Base-by-base conservation (phyloP, 2,113 vertebrate species). In the Philantomba maxwellii region DNA sequence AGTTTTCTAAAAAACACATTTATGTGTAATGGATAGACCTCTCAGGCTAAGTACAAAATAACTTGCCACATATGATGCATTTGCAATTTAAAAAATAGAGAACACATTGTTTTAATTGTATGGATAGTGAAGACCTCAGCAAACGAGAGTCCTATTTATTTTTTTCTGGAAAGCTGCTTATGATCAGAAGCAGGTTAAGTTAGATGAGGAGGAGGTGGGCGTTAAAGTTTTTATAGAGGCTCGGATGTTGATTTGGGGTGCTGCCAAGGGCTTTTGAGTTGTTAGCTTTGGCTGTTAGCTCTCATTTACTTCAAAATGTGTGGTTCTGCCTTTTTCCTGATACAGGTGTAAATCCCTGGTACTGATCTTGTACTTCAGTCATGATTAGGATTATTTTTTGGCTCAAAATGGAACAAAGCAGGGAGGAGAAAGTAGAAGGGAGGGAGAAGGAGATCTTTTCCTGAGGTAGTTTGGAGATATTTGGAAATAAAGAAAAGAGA, bases 331-430 rank as follows among this genome's bases (percentile, higher is more conserved):
- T 92, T 30, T 87, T 85, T 87, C 66, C 77, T 49, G 43, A 92
- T 62, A 88, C 66, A 93, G 90, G 90, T 97, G 33, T 96, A 82
- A 97, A 73, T 87, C 49, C 14, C n/a, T 94, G 96, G 92, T 93
- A 94, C 64, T 13, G 6, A 53, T 93, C 84, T 96, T 75, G 3
- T 14, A 49, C 47, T 97, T 92, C 55, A 97, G 45, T 85, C 28
- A 90, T 88, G 66, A 97, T 85, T 97, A 95, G 51, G 55, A 95
- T 96, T 95, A 93, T 94, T 97, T 23, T 97, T 93, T 93, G 91
- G 84, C 47, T 83, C 19, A 93, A 78, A 96, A 78, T 93, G 43
- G 92, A 93, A 88, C 81, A 92, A 85, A 93, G 90, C 73, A 93
- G 25, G 60, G 16, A 95, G 66, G 64, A 95, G 15, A 92, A 97